Base-by-base conservation (phyloP, 1,140 invertebrate species). In the Sarcophaga peregrina region DNA sequence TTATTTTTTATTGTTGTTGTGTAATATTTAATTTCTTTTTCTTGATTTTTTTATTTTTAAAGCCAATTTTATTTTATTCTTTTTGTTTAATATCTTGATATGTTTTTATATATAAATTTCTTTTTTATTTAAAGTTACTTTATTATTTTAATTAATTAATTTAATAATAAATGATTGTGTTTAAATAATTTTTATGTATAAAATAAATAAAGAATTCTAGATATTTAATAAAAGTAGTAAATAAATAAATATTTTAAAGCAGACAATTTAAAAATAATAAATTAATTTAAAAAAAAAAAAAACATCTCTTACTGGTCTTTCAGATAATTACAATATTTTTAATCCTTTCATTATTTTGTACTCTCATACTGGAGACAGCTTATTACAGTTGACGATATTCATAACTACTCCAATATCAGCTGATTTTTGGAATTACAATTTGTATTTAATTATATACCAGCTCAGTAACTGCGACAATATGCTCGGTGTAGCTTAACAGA, bases 1-100 rank as follows among this genome's bases (percentile, higher is more conserved):
- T 37, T 37, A 37, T 37, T 37, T 37, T 37, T 37, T 87, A 86
- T 85, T 87, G 87, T 86, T 88, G 87, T 88, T 87, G 86, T 88
- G 45, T 82, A 58, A 8, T 37, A 37, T 8, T 72, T 68, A 47
- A 37, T n/a, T 46, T 5, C n/a, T 76, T 76, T 20, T 81, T 83
- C 54, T 74, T 84, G 75, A 76, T 37, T 20, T 52, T 15, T 78
- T 50, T 50, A 50, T 50, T 0, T 25, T 78, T 78, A 78, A 78
- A 83, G 82, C 83, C 83, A 84, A 84, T 76, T 86, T 81, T 7
- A 13, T 58, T 81, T 80, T 80, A 50, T 80, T 37, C 25, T 37
- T 37, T 37, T 37, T 37, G 1, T 37, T 37, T 84, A 78, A 78
- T 78, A 78, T 78, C 50, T 85, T 50, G 46, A 76, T 73, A 76